phyloP scores from a whole-genome alignment of 2,888 invertebrate species.

The Amphipyra tragopoginis region DNA sequence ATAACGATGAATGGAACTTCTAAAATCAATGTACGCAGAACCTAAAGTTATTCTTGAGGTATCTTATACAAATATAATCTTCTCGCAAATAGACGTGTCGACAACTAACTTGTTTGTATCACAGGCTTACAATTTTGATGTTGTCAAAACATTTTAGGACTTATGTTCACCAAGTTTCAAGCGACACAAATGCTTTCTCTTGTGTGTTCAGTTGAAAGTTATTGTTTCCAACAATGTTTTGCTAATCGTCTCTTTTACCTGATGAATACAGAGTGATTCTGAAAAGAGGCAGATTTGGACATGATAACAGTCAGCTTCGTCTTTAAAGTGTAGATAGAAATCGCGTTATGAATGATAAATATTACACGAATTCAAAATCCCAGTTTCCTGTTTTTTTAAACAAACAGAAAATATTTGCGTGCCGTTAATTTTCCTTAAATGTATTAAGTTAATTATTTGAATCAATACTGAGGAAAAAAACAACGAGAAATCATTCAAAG shows the following conservation, averaged over 20 bases:
- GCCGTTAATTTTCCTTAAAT: not conserved
- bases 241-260: not conserved
- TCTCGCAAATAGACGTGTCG: not conserved
- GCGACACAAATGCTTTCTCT: conserved; percentile 1
- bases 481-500: no score
- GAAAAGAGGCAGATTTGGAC: no score
- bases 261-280: not conserved
- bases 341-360: no score
- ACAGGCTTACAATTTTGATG: not conserved
- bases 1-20: conserved; percentile 12
- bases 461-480: no score
- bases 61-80: not conserved
- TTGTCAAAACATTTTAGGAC: not conserved
- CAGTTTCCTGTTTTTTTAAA: not conserved
- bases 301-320: not conserved
- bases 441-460: no score
- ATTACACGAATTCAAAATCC: no score
- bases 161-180: conserved; percentile 1
- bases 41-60: not conserved
- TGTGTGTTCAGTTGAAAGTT: not conserved
- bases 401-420: not conserved
- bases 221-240: not conserved
- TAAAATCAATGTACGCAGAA: not conserved
- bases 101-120: not conserved
- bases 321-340: no score